These are phyloP conservation scores for Sipha flava DNA, from an alignment of 1,140 invertebrate genomes.

Conservation along the genomic window DNA sequence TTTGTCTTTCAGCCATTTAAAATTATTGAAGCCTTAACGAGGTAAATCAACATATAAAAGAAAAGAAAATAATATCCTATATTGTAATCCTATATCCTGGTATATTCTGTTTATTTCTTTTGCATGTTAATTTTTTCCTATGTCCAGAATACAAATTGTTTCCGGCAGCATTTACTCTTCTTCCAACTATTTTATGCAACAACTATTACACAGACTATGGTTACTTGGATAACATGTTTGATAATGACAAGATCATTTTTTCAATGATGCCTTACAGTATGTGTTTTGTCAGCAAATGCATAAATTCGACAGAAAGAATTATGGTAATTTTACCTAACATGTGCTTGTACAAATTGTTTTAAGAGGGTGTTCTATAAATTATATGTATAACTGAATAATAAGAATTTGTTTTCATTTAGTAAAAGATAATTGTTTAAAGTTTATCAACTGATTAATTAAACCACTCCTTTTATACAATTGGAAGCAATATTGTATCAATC, in stretches of 20 bases:
- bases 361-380: neutral
- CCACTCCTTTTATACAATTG: too few species aligned
- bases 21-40: neutral
- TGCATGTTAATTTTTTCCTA: neutral
- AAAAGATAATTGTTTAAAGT: too few species aligned
- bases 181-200: neutral
- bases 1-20: neutral
- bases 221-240: neutral
- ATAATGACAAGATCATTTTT: neutral
- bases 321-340: neutral
- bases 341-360: neutral
- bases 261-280: neutral
- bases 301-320: neutral
- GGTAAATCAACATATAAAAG: neutral
- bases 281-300: slow-evolving; percentile 1
- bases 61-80: neutral
- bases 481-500: too few species aligned
- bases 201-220: neutral
- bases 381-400: too few species aligned
- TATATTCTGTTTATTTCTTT: neutral
- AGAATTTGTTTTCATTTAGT: too few species aligned
- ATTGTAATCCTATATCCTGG: neutral
- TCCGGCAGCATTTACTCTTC: neutral
- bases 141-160: neutral
- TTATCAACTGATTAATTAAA: too few species aligned